These are phyloP conservation scores for Tipula helvola DNA, from an alignment of 2,888 invertebrate genomes.

Conservation along the genomic window DNA sequence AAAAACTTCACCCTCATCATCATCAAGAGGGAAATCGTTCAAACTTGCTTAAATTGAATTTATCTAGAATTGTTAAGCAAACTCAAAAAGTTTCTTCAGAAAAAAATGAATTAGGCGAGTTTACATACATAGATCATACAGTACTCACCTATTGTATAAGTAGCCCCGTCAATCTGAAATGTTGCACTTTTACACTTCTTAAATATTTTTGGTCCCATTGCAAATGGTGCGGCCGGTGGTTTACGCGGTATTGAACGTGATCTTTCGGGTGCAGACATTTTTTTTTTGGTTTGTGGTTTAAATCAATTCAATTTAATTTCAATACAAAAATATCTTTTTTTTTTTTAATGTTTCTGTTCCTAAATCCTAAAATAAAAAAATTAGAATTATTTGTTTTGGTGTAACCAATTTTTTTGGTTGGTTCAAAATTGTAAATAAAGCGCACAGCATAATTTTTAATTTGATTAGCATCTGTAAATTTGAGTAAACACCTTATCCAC, in stretches of 20 bases:
- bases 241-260: constrained; percentile 6
- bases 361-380: too few relatives aligned
- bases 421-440: not conserved
- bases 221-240: constrained; percentile 23
- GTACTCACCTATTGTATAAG: constrained; percentile 65
- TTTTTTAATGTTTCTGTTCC: too few relatives aligned
- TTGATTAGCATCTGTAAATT: not conserved
- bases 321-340: too few relatives aligned
- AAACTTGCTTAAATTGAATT: too few relatives aligned
- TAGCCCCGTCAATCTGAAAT: constrained; percentile 74
- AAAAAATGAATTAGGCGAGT: too few relatives aligned
- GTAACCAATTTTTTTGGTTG: too few relatives aligned
- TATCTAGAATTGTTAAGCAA: not conserved
- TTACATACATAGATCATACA: too few relatives aligned
- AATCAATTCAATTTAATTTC: not conserved
- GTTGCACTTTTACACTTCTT: constrained; percentile 81
- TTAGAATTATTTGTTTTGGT: too few relatives aligned
- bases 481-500: not conserved
- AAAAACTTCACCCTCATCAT: not conserved
- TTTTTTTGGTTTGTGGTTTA: not conserved
- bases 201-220: constrained; percentile 43
- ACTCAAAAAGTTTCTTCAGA: not conserved
- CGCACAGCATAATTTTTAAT: not conserved
- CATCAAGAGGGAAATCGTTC: not conserved
- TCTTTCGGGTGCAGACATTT: constrained; percentile 8